Evolutionary conservation across 2,797 vertebrate species (phyloP).

Genomic region (Sarcophilus harrisii): DNA sequence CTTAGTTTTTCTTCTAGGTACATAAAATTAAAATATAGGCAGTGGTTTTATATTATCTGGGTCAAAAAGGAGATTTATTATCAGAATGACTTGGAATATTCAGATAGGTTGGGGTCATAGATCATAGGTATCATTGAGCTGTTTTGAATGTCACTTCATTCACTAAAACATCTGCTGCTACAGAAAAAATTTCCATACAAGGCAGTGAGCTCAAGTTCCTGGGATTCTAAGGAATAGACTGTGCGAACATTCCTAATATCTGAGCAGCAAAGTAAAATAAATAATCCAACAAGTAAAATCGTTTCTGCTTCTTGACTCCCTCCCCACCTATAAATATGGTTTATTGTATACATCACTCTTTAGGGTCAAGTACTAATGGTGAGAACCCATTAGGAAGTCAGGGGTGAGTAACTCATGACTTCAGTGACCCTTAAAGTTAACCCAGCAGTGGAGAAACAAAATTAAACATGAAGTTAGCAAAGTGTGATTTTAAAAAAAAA

Average conservation of each 20-base stretch:
- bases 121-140: background rate
- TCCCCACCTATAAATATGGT: constrained; percentile 80
- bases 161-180: constrained; percentile 36
- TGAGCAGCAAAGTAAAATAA: constrained; percentile 78
- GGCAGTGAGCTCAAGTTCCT: constrained; percentile 56
- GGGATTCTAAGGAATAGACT: constrained; percentile 60
- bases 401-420: constrained; percentile 86
- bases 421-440: constrained; percentile 85
- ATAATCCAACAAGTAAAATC: constrained; percentile 75
- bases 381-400: constrained; percentile 86
- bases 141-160: constrained; percentile 28
- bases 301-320: constrained; percentile 71
- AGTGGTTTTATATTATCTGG: background rate
- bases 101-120: constrained; percentile 11
- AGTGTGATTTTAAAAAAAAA: constrained; percentile 71
- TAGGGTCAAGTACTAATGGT: constrained; percentile 78
- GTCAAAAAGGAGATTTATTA: background rate
- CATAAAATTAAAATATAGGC: constrained; percentile 25
- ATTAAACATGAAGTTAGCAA: constrained; percentile 84
- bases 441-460: constrained; percentile 83
- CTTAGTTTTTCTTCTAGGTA: constrained; percentile 25
- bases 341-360: constrained; percentile 84
- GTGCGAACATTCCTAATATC: constrained; percentile 80
- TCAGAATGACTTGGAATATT: background rate
- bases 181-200: constrained; percentile 30